These are phyloP conservation scores for Pseudobourletiella spinata DNA, from an alignment of 1,140 invertebrate genomes.

Conservation along the genomic window DNA sequence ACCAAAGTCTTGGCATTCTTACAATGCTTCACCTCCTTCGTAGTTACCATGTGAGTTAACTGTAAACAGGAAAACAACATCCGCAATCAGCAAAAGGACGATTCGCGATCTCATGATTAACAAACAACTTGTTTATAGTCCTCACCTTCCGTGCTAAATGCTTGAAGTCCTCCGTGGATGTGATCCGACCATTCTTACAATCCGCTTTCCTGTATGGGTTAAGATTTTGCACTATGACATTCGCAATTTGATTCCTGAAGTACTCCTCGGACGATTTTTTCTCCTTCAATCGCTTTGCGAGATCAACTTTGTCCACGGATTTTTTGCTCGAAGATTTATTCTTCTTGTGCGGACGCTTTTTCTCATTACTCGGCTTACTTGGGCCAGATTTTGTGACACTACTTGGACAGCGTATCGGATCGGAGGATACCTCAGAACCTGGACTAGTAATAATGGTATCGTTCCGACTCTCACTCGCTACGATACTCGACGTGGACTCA, in stretches of 20 bases:
- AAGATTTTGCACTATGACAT: conserved; percentile 77
- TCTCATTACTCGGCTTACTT: conserved; percentile 34
- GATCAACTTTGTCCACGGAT: neutral
- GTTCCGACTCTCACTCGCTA: too few species aligned
- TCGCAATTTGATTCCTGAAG: conserved; percentile 79
- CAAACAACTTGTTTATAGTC: too few species aligned
- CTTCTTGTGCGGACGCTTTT: conserved; percentile 12
- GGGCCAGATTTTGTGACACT: neutral
- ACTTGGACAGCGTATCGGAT: too few species aligned
- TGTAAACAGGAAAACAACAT: conserved; percentile 46
- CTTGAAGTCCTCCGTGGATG: conserved; percentile 86
- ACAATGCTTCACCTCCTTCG: conserved; percentile 91
- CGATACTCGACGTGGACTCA: too few species aligned
- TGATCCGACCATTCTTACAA: conserved; percentile 75
- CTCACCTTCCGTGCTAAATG: conserved; percentile 89
- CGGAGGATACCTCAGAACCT: too few species aligned
- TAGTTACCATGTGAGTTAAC: conserved; percentile 93
- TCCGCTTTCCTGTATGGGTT: conserved; percentile 79
- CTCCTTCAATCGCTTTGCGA: conserved; percentile 17
- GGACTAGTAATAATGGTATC: too few species aligned
- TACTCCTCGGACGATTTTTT: conserved; percentile 55
- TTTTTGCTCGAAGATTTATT: conserved; percentile 12
- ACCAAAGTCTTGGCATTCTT: conserved; percentile 73
- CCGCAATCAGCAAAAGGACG: too few species aligned
- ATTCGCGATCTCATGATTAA: too few species aligned